Evolutionary conservation across 2,888 invertebrate species (phyloP), one percentile per base, ranked within the genome.

Genomic region (Phrixothrix hirtus): DNA sequence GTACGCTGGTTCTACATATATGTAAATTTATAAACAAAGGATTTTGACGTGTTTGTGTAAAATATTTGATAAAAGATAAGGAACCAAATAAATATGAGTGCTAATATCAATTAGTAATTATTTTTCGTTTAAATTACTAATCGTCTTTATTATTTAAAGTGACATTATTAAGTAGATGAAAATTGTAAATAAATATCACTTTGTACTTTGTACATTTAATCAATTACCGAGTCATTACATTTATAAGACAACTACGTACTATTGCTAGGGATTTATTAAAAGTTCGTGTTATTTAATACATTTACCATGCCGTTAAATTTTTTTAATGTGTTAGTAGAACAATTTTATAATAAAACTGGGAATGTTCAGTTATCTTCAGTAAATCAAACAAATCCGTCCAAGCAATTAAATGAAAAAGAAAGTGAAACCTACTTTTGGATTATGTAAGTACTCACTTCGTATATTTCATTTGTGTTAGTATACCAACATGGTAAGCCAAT

Each of bases 371-470:
- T 34, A 16, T 27, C 34, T 44, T 35, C 37, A 26, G 37, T 29
- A 34, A 36, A 36, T n/a, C 42, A 27, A 44, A 25, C 29, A 29
- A 31, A 35, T 34, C 42, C 54, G 32, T 31, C 43, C 39, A 54
- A 43, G 42, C 47, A 57, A 25, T 29, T 38, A 30, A 56, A 60
- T 46, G 63, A 62, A 55, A 63, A 62, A 60, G 64, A 64, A 66
- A 66, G 65, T 59, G 64, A 66, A 56, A 61, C 65, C 65, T 66
- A 66, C 66, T 66, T 66, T 60, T 65, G 63, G 65, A 65, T 65
- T 65, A 65, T 65, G 65, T 65, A 65, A 65, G 65, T 64, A 57
- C 17, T 32, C n/a, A n/a, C n/a, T n/a, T n/a, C n/a, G n/a, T n/a
- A n/a, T n/a, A n/a, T n/a, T n/a, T n/a, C n/a, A n/a, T n/a, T n/a